phyloP scores from a whole-genome alignment of 2,113 vertebrate genomes.

The Leucoraja erinaceus region DNA sequence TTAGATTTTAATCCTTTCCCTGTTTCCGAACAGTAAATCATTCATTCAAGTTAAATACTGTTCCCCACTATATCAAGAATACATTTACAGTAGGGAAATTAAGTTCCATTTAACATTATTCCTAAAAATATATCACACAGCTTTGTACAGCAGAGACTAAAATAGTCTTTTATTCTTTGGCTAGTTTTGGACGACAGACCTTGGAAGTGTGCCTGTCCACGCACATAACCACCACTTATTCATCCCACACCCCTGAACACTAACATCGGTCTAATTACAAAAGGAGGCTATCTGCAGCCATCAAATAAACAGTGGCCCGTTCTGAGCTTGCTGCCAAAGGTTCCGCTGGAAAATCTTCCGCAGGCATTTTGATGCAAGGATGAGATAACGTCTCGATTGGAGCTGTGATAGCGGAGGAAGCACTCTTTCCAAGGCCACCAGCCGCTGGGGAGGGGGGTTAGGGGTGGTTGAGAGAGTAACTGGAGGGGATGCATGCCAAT shows the following conservation, averaged over 20 bases:
- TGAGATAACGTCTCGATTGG: conserved; percentile 32
- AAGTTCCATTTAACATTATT: neutral
- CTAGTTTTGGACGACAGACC: neutral
- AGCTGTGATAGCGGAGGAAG: neutral
- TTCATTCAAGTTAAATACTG: neutral
- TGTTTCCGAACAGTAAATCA: neutral
- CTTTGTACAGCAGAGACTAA: neutral
- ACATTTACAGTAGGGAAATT: neutral
- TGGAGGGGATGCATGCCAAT: neutral
- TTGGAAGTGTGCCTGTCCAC: neutral
- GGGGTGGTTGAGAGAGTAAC: neutral
- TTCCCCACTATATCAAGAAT: neutral
- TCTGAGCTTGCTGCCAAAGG: neutral
- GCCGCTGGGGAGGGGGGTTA: neutral
- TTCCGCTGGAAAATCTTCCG: neutral
- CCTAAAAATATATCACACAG: neutral
- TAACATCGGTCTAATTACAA: neutral
- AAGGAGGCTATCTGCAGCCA: neutral
- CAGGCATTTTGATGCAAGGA: neutral
- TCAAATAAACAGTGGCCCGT: conserved; percentile 20
- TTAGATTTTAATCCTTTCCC: neutral
- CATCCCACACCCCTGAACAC: neutral
- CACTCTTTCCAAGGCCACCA: neutral
- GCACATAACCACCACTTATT: neutral
- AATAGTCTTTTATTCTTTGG: neutral